These are phyloP conservation scores for Artemia sinica DNA, from an alignment of 2,888 invertebrate species.

Conservation along the genomic window DNA sequence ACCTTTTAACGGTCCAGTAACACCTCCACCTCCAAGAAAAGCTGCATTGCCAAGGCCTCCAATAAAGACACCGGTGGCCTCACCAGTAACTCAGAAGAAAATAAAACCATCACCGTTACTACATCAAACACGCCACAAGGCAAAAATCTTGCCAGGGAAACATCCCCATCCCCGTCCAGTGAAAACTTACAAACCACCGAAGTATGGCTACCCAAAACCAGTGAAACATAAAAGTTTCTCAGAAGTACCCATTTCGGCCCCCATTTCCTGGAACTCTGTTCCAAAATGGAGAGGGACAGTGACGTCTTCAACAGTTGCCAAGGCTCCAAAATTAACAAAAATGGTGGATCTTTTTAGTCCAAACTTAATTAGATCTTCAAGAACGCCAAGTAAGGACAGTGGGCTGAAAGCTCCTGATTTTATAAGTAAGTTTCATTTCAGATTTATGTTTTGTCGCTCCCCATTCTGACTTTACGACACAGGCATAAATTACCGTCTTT, in stretches of 20 bases:
- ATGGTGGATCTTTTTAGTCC: constrained; percentile 8
- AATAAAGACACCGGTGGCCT: background rate
- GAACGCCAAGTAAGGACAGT: background rate
- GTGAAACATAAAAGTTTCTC: background rate
- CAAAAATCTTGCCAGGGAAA: background rate
- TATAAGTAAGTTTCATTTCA: background rate
- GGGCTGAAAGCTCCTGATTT: background rate
- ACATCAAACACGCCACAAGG: background rate
- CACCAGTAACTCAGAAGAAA: background rate
- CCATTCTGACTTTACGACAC: too few species aligned
- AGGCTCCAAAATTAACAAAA: background rate
- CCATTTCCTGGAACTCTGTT: background rate
- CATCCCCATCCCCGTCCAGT: background rate
- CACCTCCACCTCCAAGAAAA: background rate
- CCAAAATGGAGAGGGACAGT: background rate
- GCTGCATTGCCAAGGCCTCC: background rate
- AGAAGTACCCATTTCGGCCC: background rate
- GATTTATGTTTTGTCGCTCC: too few species aligned
- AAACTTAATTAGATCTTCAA: background rate
- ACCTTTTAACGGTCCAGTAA: background rate
- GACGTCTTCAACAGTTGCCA: background rate
- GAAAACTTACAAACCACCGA: background rate
- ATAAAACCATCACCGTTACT: background rate
- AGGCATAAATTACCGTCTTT: too few species aligned
- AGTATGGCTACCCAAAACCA: background rate